Evolutionary conservation across 1,140 invertebrate genomes (phyloP).

Genomic region (Tetragonula clypearis): DNA sequence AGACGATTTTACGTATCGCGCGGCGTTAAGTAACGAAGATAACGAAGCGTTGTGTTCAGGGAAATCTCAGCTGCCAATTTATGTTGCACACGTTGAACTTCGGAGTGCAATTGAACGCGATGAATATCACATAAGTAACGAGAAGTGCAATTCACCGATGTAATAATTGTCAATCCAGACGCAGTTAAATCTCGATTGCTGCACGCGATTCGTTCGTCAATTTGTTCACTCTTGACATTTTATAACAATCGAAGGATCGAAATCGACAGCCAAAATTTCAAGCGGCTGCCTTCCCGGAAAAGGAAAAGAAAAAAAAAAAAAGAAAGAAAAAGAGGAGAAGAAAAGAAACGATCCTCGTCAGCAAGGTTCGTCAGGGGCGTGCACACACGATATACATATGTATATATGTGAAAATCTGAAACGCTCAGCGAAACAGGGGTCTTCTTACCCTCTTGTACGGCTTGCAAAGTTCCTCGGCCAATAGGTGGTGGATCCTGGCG

Average conservation of each 20-base stretch:
- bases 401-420: not conserved
- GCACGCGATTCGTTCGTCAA: no score
- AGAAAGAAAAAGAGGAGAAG: not conserved
- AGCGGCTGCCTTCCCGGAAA: not conserved
- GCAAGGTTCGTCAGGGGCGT: constrained; percentile 20
- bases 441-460: constrained; percentile 91
- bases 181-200: no score
- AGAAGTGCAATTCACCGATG: no score
- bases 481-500: constrained; percentile 95
- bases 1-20: not conserved
- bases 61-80: not conserved
- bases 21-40: not conserved
- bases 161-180: no score
- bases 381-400: not conserved
- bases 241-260: not conserved
- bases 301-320: not conserved
- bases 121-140: no score
- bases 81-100: no score
- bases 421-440: not conserved
- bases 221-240: no score
- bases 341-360: not conserved
- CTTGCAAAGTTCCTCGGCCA: constrained; percentile 95
- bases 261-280: not conserved
- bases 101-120: not conserved
- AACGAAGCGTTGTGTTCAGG: not conserved